Evolutionary conservation across 2,113 vertebrate genomes (phyloP), one percentile per base, ranked within the genome.

Genomic region (Dasypus novemcinctus): DNA sequence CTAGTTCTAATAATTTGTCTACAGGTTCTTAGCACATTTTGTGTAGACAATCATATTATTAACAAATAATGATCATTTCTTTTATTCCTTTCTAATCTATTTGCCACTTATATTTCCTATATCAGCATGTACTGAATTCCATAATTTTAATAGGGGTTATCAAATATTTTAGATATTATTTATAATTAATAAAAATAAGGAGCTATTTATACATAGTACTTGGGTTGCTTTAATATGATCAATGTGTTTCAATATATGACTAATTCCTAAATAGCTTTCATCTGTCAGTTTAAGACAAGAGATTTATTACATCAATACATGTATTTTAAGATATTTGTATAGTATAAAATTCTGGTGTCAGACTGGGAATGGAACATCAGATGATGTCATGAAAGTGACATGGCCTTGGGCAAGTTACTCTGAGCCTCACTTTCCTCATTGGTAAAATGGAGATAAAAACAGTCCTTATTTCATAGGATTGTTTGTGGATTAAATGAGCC

Each of bases 391-490:
- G 46, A 72, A 71, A 87, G 72, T 15, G 74, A 23, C 8, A 8
- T 9, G 6, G 64, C 25, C n/a, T 14, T 75, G 31, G 36, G 33
- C 33, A 75, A 81, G n/a, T 36, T 79, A 91, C 11, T 57, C 20
- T 27, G 8, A 79, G 33, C 54, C 69, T 90, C 38, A 80, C 10
- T 59, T 21, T 89, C n/a, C 21, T 88, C 21, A 76, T 76, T 3
- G 69, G 74, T 79, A 75, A 93, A 87, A 89, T 54, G 36, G 12
- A 81, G 52, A 57, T 78, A 80, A 94, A 90, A 95, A 59, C 20
- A 66, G 49, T n/a, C 59, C 14, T 87, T 78, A 64, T 38, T 91
- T 76, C 52, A 86, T 29, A 91, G 43, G 46, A 84, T 27, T 71
- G 1, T 63, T 66, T 84, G 38, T 89, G 7, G 13, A 81, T 81